A percentile compares a stretch with the other conserved stretches of the same genome.
phyloP scores from a whole-genome alignment of 2,797 vertebrate genomes.

The Artibeus lituratus region DNA sequence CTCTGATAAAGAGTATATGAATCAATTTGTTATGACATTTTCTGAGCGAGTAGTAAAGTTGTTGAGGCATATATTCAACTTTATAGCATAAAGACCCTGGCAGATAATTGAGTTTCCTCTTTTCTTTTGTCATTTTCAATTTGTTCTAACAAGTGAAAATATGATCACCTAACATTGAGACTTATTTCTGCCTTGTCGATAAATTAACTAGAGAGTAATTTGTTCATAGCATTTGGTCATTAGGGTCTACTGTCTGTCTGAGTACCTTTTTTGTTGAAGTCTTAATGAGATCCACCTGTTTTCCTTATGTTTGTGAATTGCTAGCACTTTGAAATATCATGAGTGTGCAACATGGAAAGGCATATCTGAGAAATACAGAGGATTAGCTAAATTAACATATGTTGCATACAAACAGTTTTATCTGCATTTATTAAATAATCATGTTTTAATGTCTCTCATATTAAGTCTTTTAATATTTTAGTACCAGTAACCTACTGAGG shows the following conservation, averaged over 20 bases:
- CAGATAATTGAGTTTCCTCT: conserved; percentile 49
- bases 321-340: not conserved
- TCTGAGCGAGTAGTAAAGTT: not conserved
- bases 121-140: not conserved
- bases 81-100: conserved; percentile 48
- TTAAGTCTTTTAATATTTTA: not conserved
- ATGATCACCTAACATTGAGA: not conserved
- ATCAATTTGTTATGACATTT: not conserved
- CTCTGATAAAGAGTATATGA: not conserved
- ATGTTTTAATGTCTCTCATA: not conserved
- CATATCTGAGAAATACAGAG: not conserved
- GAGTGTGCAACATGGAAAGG: not conserved
- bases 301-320: not conserved
- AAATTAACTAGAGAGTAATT: not conserved
- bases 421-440: not conserved
- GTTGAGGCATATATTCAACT: conserved; percentile 8
- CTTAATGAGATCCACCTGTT: not conserved
- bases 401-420: not conserved
- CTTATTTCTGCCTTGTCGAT: not conserved
- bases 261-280: not conserved
- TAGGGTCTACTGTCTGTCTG: not conserved
- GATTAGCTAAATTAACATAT: not conserved
- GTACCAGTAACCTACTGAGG: not conserved
- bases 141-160: not conserved
- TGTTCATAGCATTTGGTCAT: not conserved